phyloP scores from a whole-genome alignment of 2,797 vertebrate species.

The Sebastes hubbsi region DNA sequence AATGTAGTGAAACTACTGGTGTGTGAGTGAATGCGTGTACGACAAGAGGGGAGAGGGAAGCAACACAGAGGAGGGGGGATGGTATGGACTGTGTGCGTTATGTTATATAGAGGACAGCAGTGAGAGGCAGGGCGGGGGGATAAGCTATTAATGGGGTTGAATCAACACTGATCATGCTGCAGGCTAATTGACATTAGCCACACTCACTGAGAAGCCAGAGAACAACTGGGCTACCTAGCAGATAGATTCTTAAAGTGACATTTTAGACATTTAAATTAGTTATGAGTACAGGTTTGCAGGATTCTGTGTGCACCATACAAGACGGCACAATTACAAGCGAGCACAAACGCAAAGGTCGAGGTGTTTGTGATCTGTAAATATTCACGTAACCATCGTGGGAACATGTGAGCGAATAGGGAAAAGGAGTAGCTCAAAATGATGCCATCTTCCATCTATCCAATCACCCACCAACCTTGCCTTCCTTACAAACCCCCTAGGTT shows the following conservation, averaged over 20 bases:
- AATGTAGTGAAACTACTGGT: constrained; percentile 13
- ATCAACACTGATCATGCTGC: constrained; percentile 30
- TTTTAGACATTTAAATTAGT: background rate
- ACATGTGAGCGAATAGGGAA: background rate
- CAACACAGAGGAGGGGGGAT: constrained; percentile 36
- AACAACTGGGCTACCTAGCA: background rate
- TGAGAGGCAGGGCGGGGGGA: background rate
- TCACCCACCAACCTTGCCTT: background rate
- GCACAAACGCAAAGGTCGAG: background rate
- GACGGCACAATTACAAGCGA: background rate
- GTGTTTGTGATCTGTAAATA: background rate
- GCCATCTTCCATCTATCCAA: background rate
- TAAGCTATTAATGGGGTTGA: constrained; percentile 39
- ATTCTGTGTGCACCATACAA: background rate
- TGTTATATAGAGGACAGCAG: constrained; percentile 29
- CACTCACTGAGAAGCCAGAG: background rate
- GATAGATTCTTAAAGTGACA: background rate
- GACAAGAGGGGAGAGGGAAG: background rate
- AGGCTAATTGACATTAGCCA: constrained; percentile 26
- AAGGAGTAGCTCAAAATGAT: background rate
- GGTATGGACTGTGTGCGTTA: constrained; percentile 28
- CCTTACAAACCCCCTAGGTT: background rate
- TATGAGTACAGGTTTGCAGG: background rate
- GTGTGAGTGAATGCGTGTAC: constrained; percentile 23
- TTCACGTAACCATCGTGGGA: background rate